Evolutionary conservation across 2,888 invertebrate species (phyloP).

Genomic region (Sphaerophoria taeniata): DNA sequence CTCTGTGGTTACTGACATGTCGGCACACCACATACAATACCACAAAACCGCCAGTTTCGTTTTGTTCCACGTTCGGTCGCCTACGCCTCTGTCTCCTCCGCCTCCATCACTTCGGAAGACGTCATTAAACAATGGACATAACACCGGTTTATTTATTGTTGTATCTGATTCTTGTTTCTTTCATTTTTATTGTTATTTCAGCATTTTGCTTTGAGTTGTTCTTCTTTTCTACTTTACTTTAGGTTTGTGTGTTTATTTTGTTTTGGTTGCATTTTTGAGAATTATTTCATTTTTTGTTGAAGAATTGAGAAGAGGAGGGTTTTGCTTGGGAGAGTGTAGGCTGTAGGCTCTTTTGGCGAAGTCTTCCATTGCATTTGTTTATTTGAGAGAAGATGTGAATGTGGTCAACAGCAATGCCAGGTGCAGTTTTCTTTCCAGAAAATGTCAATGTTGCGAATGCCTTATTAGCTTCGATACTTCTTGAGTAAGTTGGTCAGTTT

Average conservation of each 20-base stretch:
- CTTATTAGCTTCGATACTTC: no score
- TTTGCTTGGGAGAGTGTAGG: slow-evolving; percentile 11
- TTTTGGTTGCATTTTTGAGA: slow-evolving; percentile 34
- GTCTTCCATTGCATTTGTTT: slow-evolving; percentile 41
- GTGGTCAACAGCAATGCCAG: not conserved
- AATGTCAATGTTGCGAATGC: no score
- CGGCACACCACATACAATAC: slow-evolving; percentile 28
- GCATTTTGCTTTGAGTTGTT: slow-evolving; percentile 27
- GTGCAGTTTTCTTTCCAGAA: not conserved
- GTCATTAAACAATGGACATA: slow-evolving; percentile 69
- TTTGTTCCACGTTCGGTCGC: not conserved
- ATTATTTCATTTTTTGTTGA: slow-evolving; percentile 19
- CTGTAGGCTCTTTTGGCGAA: slow-evolving; percentile 25
- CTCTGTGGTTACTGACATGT: slow-evolving; percentile 3
- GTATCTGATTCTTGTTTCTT: slow-evolving; percentile 65
- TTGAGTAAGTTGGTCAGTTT: no score
- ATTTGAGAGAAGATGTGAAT: slow-evolving; percentile 2
- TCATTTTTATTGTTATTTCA: slow-evolving; percentile 62
- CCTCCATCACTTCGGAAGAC: slow-evolving; percentile 5
- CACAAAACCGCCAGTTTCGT: slow-evolving; percentile 12
- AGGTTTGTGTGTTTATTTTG: slow-evolving; percentile 35
- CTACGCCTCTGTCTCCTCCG: not conserved
- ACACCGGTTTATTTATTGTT: slow-evolving; percentile 72
- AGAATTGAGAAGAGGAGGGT: not conserved
- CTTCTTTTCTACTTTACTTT: slow-evolving; percentile 1